These are phyloP conservation scores for Rotaria macrura DNA, from an alignment of 2,888 invertebrate genomes.

Conservation along the genomic window DNA sequence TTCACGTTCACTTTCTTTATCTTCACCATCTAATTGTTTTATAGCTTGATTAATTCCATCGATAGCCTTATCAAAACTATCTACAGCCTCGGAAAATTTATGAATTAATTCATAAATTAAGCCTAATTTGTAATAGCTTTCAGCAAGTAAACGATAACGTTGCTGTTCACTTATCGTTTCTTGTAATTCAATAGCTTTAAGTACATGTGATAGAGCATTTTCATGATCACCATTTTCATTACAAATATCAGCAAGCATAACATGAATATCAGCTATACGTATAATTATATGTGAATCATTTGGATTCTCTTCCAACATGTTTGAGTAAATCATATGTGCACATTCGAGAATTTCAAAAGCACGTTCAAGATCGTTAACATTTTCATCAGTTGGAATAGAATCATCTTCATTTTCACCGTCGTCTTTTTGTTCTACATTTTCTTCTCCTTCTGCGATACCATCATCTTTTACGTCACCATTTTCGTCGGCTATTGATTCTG, in stretches of 20 bases:
- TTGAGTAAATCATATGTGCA: slow-evolving; percentile 65
- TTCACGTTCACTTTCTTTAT: background rate
- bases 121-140: slow-evolving; percentile 62
- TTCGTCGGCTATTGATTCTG: background rate
- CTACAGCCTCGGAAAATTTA: background rate
- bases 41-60: background rate
- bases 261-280: slow-evolving; percentile 65
- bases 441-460: background rate
- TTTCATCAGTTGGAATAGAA: slow-evolving; percentile 33
- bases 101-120: background rate
- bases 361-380: slow-evolving; percentile 61
- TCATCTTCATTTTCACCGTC: slow-evolving; percentile 23
- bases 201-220: slow-evolving; percentile 70
- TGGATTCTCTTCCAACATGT: slow-evolving; percentile 44
- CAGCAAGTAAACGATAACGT: slow-evolving; percentile 50
- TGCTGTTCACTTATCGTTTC: slow-evolving; percentile 39
- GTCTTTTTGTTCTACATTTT: too few relatives aligned
- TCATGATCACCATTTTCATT: slow-evolving; percentile 77
- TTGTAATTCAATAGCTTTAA: slow-evolving; percentile 55
- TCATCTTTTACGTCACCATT: background rate
- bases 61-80: background rate
- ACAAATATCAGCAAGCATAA: slow-evolving; percentile 72
- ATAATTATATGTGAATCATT: background rate
- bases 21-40: background rate
- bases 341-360: slow-evolving; percentile 89